These are phyloP conservation scores for Struthidea cinerea DNA, from an alignment of 2,113 vertebrate species.

Conservation along the genomic window DNA sequence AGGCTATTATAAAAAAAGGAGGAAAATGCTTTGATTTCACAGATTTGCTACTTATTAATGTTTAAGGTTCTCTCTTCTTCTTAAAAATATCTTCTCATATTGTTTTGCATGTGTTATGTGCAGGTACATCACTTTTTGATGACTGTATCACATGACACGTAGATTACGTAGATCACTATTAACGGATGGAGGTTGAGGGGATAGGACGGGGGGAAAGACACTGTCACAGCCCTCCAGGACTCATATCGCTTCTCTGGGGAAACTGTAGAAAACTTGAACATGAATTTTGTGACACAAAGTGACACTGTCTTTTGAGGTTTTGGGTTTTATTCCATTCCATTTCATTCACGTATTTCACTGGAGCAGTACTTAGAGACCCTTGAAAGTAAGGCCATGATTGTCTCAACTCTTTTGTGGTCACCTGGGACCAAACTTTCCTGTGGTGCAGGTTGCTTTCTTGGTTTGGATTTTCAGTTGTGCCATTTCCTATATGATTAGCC, in stretches of 20 bases:
- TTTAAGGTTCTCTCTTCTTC: conserved; percentile 77
- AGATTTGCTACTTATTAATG: conserved; percentile 77
- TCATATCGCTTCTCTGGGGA: not conserved
- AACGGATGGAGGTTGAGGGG: not conserved
- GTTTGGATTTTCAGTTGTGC: not conserved
- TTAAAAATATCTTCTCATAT: conserved; percentile 68
- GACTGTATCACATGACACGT: conserved; percentile 68
- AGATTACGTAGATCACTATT: conserved; percentile 41
- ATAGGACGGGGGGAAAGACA: not conserved
- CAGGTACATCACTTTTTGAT: conserved; percentile 69
- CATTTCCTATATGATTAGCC: rapidly evolving
- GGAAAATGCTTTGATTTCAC: conserved; percentile 77
- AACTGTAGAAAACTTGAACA: not conserved
- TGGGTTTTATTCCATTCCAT: rapidly evolving
- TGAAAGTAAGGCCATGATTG: not conserved
- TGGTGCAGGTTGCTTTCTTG: not conserved
- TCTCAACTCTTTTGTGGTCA: not conserved
- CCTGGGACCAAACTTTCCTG: not conserved
- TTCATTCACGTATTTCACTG: not conserved
- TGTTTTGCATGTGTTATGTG: conserved; percentile 69
- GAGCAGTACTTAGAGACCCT: not conserved
- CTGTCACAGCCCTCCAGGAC: not conserved
- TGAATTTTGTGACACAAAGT: not conserved
- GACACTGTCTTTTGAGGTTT: not conserved
- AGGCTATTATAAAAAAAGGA: conserved; percentile 77